Base-by-base conservation (phyloP, 2,888 invertebrate genomes). In the Lingula anatina region DNA sequence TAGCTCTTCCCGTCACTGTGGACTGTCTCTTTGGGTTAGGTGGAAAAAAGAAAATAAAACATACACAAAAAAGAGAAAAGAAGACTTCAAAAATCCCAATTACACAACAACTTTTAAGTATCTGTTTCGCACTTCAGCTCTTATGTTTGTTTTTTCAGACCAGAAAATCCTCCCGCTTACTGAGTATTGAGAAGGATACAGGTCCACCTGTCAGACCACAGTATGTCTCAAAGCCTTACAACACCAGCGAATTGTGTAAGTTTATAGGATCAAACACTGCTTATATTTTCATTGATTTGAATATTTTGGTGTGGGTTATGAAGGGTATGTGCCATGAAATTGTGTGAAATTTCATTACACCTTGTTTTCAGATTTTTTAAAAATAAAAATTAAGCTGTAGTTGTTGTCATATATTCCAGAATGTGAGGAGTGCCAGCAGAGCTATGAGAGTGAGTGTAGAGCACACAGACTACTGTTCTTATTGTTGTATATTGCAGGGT, bases 341-440 rank as follows among this genome's bases (percentile, higher is more conserved):
- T n/a, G n/a, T n/a, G n/a, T n/a, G n/a, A n/a, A n/a, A n/a, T n/a
- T n/a, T n/a, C n/a, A 9, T 42, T 45, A 35, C 5, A 18, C 47
- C 18, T 43, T 27, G 5, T 36, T 36, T 5, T 18, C 36, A 36
- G 20, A 20, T 36, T 20, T 2, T 31, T 36, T 36, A 18, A 20
- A 20, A 5, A 36, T 18, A n/a, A n/a, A n/a, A n/a, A n/a, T n/a
- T n/a, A n/a, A n/a, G n/a, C n/a, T n/a, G n/a, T n/a, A 12, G 35
- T 31, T n/a, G n/a, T 40, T 7, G 15, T 21, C 18, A 21, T 15
- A 40, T 42, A 9, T 24, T 51, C 2, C 54, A 74, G 74, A 73
- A 73, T 75, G 74, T 62, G 72, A 73, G 43, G 72, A 71, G 38
- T 75, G 74, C 51, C 62, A 68, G 64, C 59, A 50, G 4, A 51